Conservation (phyloP, 2,797 vertebrate genomes). For the Podarcis siculus region DNA sequence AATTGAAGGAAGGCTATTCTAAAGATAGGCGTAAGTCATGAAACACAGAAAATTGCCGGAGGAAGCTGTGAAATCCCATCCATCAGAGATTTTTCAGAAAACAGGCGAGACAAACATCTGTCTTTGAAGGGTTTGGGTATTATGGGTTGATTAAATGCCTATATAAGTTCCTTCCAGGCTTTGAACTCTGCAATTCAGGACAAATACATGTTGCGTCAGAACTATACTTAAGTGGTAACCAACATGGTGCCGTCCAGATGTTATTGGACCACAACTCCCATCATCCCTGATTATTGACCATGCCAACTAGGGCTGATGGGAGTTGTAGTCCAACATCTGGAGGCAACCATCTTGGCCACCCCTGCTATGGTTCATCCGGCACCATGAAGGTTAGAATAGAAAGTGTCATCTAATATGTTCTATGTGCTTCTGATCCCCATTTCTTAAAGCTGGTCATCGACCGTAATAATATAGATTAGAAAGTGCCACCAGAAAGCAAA, state of each 20-base stretch:
- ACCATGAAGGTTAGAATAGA: too few species aligned
- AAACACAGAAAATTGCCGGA: background rate
- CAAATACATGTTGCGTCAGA: background rate
- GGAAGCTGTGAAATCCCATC: conserved; percentile 13
- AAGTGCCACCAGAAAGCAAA: background rate
- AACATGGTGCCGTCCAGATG: too few species aligned
- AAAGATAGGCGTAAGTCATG: background rate
- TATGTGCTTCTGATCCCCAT: too few species aligned
- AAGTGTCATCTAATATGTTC: too few species aligned
- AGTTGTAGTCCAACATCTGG: too few species aligned
- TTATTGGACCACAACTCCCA: too few species aligned
- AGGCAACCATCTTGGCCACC: too few species aligned
- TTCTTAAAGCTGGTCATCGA: too few species aligned
- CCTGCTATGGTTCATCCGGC: background rate
- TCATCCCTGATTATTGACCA: too few species aligned
- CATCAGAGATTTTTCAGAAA: background rate
- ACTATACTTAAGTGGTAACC: background rate
- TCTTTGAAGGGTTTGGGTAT: background rate
- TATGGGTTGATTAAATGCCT: background rate
- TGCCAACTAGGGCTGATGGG: too few species aligned
- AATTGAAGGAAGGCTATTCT: background rate
- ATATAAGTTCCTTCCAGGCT: background rate
- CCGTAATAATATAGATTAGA: too few species aligned
- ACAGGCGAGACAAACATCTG: background rate
- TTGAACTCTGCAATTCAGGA: background rate